phyloP scores from a whole-genome alignment of 2,797 vertebrate genomes.

The Acomys russatus region DNA sequence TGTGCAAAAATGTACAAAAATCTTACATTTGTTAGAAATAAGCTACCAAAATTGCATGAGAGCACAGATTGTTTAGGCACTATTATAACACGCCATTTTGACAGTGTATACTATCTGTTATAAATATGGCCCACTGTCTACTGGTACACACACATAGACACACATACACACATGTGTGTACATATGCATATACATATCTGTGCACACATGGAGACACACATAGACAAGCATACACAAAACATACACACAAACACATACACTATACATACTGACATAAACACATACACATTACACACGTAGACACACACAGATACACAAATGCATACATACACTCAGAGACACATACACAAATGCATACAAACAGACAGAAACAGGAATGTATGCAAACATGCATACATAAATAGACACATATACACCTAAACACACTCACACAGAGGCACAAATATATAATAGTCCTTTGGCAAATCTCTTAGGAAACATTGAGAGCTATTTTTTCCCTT shows the following conservation, averaged over 20 bases:
- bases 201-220: neutral
- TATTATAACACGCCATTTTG: neutral
- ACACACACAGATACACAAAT: neutral
- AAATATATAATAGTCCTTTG: neutral
- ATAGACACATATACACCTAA: neutral
- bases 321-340: neutral
- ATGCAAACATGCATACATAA: neutral
- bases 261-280: no score
- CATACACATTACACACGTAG: neutral
- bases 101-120: neutral
- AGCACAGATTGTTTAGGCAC: neutral
- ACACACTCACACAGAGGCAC: no score
- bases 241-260: neutral
- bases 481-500: neutral
- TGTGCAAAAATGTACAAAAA: neutral
- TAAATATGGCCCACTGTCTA: neutral
- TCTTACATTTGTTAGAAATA: neutral
- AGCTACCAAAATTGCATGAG: neutral
- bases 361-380: neutral
- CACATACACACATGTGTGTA: neutral
- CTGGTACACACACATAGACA: neutral
- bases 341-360: neutral
- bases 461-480: slow-evolving; percentile 18
- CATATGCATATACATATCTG: neutral
- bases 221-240: neutral